Percentiles rank a stretch among this genome's conserved stretches.
Evolutionary conservation across 2,113 vertebrate species (phyloP).

Genomic region (Echinops telfairi): DNA sequence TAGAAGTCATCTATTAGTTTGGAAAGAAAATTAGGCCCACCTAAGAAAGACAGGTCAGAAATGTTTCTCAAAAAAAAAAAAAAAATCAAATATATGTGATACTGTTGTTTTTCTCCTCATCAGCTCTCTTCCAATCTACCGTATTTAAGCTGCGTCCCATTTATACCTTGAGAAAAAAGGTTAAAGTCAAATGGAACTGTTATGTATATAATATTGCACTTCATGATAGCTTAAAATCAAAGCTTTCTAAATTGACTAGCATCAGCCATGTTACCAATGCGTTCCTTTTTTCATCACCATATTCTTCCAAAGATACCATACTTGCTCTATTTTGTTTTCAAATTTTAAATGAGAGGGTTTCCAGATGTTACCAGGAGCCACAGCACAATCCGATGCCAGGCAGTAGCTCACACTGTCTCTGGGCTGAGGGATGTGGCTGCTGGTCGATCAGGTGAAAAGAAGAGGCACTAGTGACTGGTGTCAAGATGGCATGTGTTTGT

Average conservation of each 20-base stretch:
- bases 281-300: not conserved
- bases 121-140: not conserved
- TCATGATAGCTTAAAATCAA: not conserved
- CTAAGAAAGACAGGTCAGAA: not conserved
- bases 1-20: constrained; percentile 14
- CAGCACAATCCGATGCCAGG: not conserved
- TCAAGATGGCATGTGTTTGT: not conserved
- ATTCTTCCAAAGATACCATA: not conserved
- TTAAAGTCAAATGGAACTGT: not conserved
- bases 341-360: not conserved
- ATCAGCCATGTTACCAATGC: not conserved
- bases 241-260: not conserved
- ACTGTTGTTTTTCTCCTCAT: not conserved
- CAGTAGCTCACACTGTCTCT: not conserved
- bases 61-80: constrained; percentile 24
- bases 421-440: not conserved
- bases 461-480: not conserved
- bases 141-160: not conserved
- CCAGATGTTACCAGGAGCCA: not conserved
- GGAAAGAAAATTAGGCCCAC: constrained; percentile 23
- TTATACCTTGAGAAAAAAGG: constrained; percentile 12
- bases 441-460: not conserved
- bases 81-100: not conserved
- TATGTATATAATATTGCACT: not conserved
- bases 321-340: constrained; percentile 25